Evolutionary conservation across 2,113 vertebrate genomes (phyloP).

Genomic region (Orthonyx spaldingii): DNA sequence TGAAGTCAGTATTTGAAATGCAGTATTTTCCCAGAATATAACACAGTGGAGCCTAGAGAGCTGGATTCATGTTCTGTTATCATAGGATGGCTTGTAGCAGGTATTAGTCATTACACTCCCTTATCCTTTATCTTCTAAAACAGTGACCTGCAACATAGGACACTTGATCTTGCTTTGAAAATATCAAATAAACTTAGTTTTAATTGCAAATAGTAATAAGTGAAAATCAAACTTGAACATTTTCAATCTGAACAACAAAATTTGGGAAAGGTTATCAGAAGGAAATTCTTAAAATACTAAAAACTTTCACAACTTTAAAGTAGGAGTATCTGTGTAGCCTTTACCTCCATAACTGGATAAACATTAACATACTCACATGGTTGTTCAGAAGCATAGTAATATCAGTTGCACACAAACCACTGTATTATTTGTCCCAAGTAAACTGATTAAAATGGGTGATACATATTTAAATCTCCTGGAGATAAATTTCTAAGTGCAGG

Average conservation of each 20-base stretch:
- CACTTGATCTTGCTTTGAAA: background rate
- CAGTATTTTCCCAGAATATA: background rate
- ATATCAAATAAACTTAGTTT: background rate
- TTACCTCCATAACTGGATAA: background rate
- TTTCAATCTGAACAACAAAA: background rate
- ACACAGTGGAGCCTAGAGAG: background rate
- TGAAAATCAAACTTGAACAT: background rate
- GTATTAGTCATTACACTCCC: background rate
- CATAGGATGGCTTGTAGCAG: background rate
- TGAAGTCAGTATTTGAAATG: background rate
- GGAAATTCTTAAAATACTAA: background rate
- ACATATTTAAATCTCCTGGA: background rate
- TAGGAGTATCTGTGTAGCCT: background rate
- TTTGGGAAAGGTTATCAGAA: background rate
- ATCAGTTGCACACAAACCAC: background rate
- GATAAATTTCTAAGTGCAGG: constrained; percentile 15
- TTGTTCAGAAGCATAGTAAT: background rate
- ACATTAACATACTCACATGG: background rate
- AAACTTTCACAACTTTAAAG: background rate
- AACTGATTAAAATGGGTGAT: constrained; percentile 3
- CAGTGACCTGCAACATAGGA: background rate
- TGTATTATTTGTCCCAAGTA: constrained; percentile 22
- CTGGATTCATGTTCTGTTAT: background rate
- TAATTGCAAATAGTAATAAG: background rate
- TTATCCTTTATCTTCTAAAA: background rate